Percentiles rank a stretch among this genome's conserved stretches.
Conservation (phyloP, 2,113 vertebrate genomes). For the Serilophus lunatus region DNA sequence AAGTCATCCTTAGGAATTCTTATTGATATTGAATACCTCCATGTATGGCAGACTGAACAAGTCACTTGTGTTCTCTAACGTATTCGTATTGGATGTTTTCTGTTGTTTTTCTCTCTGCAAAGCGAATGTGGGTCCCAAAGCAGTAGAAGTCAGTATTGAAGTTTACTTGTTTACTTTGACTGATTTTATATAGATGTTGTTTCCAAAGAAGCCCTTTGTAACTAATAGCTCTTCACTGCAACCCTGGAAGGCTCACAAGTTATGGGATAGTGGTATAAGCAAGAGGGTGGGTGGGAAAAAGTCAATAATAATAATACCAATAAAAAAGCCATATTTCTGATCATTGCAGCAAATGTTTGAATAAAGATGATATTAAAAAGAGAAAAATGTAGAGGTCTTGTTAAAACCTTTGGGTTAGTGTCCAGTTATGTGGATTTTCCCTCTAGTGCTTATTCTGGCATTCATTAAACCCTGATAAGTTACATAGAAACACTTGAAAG, state of each 20-base stretch:
- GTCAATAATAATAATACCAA: constrained; percentile 35
- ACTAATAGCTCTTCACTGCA: constrained; percentile 13
- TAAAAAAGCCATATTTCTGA: constrained; percentile 45
- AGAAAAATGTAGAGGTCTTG: constrained; percentile 47
- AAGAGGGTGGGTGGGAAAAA: constrained; percentile 45
- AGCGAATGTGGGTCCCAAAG: not conserved
- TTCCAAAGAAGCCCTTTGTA: constrained; percentile 32
- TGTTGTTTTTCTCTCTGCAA: not conserved
- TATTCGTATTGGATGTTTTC: not conserved
- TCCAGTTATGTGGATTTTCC: constrained; percentile 58
- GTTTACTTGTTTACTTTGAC: not conserved
- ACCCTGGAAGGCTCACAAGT: not conserved
- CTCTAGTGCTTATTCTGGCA: constrained; percentile 63
- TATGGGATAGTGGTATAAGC: not conserved
- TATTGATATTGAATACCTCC: not conserved
- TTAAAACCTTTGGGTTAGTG: constrained; percentile 62
- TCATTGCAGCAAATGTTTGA: constrained; percentile 47
- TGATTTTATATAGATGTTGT: not conserved
- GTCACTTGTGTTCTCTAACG: not conserved
- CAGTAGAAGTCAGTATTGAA: not conserved
- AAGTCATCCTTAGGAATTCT: not conserved
- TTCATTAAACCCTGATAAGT: constrained; percentile 67
- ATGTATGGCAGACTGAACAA: not conserved
- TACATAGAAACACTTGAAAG: constrained; percentile 66
- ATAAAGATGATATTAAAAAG: constrained; percentile 63